Conservation (phyloP, 2,797 vertebrate genomes). For the Acanthopagrus latus region DNA sequence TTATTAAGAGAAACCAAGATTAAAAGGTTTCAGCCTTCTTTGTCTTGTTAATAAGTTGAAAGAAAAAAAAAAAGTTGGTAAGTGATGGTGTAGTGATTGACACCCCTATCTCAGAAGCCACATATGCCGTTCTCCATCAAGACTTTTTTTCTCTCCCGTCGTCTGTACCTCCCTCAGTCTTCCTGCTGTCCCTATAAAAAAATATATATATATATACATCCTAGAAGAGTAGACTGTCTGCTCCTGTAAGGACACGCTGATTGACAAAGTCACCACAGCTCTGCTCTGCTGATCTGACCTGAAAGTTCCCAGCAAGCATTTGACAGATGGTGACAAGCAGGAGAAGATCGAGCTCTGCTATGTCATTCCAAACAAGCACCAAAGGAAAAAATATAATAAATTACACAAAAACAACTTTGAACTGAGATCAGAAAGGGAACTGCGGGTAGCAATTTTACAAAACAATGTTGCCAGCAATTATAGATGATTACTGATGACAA, state of each 20-base stretch:
- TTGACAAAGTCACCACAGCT: constrained; percentile 47
- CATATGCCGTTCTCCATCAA: constrained; percentile 30
- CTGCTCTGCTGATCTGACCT: constrained; percentile 41
- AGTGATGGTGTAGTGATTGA: constrained; percentile 19
- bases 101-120: constrained; percentile 30
- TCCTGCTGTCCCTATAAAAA: constrained; percentile 16
- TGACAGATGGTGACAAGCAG: constrained; percentile 39
- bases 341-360: constrained; percentile 23
- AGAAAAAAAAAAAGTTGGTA: constrained; percentile 12
- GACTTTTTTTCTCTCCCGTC: constrained; percentile 21
- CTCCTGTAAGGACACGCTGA: constrained; percentile 30
- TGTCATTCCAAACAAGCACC: constrained; percentile 18
- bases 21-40: constrained; percentile 63
- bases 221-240: constrained; percentile 22
- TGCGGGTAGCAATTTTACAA: constrained; percentile 28
- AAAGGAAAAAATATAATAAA: background rate
- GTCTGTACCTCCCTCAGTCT: constrained; percentile 7
- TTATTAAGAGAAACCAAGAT: constrained; percentile 55
- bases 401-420: background rate
- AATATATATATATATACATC: constrained; percentile 17
- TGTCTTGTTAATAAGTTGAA: constrained; percentile 66
- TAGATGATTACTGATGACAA: constrained; percentile 21
- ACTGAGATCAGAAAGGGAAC: constrained; percentile 23
- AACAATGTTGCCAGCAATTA: constrained; percentile 26
- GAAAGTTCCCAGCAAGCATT: constrained; percentile 27